phyloP scores from a whole-genome alignment of 2,797 vertebrate species.

The Rhinogobio ventralis region DNA sequence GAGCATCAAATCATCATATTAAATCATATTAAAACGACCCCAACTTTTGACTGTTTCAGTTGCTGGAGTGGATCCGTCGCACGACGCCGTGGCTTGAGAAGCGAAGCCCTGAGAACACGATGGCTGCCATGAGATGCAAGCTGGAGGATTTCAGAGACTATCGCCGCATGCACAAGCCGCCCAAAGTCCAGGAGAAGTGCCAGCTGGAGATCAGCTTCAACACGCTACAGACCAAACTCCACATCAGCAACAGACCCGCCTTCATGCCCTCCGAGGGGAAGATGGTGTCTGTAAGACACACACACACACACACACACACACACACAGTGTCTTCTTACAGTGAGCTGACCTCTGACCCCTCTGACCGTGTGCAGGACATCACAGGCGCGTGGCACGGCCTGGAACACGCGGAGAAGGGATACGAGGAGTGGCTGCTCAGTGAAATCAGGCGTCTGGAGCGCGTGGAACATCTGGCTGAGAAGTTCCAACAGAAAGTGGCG shows the following conservation, averaged over 20 bases:
- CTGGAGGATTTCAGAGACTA: slow-evolving; percentile 88
- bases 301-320: not conserved
- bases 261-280: slow-evolving; percentile 91
- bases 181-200: slow-evolving; percentile 34
- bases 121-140: slow-evolving; percentile 85
- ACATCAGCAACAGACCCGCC: slow-evolving; percentile 86
- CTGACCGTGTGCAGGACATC: slow-evolving; percentile 77
- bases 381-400: slow-evolving; percentile 85
- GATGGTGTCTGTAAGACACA: slow-evolving; percentile 85
- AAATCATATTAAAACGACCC: too few species aligned
- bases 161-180: slow-evolving; percentile 82
- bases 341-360: not conserved
- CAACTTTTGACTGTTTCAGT: slow-evolving; percentile 62
- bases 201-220: slow-evolving; percentile 61
- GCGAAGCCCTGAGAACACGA: slow-evolving; percentile 82
- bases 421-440: slow-evolving; percentile 67
- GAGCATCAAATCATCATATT: too few species aligned
- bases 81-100: slow-evolving; percentile 90
- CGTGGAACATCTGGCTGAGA: slow-evolving; percentile 86
- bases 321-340: not conserved
- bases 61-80: slow-evolving; percentile 87
- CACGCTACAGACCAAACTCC: slow-evolving; percentile 83
- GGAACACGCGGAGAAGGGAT: slow-evolving; percentile 86
- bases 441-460: slow-evolving; percentile 86
- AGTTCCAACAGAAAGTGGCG: slow-evolving; percentile 84